Evolutionary conservation across 2,797 vertebrate species (phyloP), one percentile per base, ranked within the genome.

Genomic region (Hyperoplus lanceolatus): DNA sequence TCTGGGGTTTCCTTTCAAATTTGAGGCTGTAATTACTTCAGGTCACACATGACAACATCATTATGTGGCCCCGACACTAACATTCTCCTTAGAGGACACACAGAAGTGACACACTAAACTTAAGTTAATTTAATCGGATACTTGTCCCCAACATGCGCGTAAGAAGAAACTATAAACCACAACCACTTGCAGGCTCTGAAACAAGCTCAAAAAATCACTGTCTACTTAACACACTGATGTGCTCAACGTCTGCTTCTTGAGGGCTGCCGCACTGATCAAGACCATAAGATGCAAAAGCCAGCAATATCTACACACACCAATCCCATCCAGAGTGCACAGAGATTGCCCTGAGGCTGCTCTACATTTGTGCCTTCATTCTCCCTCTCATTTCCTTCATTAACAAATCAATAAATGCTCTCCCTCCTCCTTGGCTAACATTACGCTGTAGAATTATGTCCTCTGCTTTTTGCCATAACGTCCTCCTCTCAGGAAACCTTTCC

Each of bases 11-110:
- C 29, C 48, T 36, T 51, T 50, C 53, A 70, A 29, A 51, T 59
- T 51, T 10, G 57, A 69, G 39, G 18, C 49, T 68, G 61, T 76
- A 70, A 87, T 84, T 82, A 78, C 77, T 73, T 51, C 42, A 73
- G 77, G 77, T 83, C 80, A 75, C 51, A 76, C 53, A 41, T 67
- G 77, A 80, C 63, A 75, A 75, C 71, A 73, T 76, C 61, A 81
- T 79, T 78, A 81, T 39, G 43, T 53, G 56, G 68, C 56, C 29
- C 46, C 10, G 39, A 9, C 59, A 69, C 55, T 68, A 43, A 58
- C 5, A 4, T 38, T 21, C 54, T 46, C 15, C 50, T 65, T 13
- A 7, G 49, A 71, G 64, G 58, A 55, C 67, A 69, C 41, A 38
- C 15, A 49, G 53, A 55, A 38, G 38, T 41, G 54, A 80, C 5